These are phyloP conservation scores for Henricia sp. DNA, from an alignment of 53 echinoderm and acorn worm genomes.

Conservation along the genomic window DNA sequence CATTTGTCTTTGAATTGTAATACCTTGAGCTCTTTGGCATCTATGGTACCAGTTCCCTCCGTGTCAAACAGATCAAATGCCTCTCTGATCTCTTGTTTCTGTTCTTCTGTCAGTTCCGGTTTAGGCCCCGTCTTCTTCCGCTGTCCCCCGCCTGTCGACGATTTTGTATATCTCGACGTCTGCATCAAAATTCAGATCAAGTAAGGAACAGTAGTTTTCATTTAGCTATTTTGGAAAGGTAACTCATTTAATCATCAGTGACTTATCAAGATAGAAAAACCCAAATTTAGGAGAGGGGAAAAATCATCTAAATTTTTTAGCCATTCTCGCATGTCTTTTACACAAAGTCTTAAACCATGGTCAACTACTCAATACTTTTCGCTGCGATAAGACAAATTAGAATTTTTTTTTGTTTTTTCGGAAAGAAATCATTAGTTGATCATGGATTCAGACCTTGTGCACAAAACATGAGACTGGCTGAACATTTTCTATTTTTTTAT, in stretches of 20 bases:
- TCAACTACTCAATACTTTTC: too few species aligned
- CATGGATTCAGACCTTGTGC: too few species aligned
- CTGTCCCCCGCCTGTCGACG: slow-evolving; percentile 85
- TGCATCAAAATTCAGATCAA: slow-evolving; percentile 12
- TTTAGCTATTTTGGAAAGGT: not conserved
- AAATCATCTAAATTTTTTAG: too few species aligned
- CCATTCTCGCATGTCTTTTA: too few species aligned
- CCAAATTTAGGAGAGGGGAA: too few species aligned
- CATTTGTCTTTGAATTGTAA: too few species aligned
- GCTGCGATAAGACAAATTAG: too few species aligned
- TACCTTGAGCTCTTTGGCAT: slow-evolving; percentile 98
- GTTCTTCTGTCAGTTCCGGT: slow-evolving; percentile 98
- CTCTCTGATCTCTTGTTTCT: slow-evolving; percentile 97
- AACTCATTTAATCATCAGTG: not conserved
- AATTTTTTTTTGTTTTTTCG: too few species aligned
- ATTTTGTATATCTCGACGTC: slow-evolving; percentile 90
- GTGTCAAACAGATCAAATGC: slow-evolving; percentile 99
- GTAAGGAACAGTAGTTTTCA: not conserved
- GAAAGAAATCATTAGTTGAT: too few species aligned
- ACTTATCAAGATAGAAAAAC: not conserved
- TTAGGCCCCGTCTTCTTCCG: slow-evolving; percentile 98
- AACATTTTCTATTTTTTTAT: too few species aligned
- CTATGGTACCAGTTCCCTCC: slow-evolving; percentile 97
- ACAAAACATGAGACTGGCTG: too few species aligned
- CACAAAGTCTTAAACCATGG: not conserved